These are phyloP conservation scores for Cylas formicarius DNA, from an alignment of 1,140 invertebrate genomes.

Conservation along the genomic window DNA sequence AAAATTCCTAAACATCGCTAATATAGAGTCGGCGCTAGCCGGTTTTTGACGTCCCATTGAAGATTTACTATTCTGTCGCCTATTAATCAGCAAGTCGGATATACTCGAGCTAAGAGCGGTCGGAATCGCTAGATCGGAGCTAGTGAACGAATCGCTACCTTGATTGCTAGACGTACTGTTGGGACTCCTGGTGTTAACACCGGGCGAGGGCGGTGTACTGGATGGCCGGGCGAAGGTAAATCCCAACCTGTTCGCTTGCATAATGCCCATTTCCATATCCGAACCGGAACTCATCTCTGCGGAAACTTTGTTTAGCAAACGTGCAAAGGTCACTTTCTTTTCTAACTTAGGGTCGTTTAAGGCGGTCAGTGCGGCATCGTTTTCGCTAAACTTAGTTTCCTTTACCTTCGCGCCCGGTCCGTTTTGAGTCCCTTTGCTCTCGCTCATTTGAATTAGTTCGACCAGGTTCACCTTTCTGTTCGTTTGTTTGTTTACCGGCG, in stretches of 20 bases:
- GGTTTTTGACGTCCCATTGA: constrained; percentile 46
- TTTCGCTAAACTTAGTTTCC: constrained; percentile 51
- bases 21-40: constrained; percentile 64
- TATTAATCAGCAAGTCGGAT: constrained; percentile 35
- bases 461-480: constrained; percentile 54
- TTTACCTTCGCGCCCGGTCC: constrained; percentile 20
- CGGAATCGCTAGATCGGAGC: constrained; percentile 51
- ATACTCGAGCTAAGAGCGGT: constrained; percentile 38
- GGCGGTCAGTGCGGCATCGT: constrained; percentile 45
- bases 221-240: constrained; percentile 42
- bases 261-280: constrained; percentile 53
- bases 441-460: constrained; percentile 62
- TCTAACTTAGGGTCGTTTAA: constrained; percentile 58
- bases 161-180: constrained; percentile 59
- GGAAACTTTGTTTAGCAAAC: constrained; percentile 62
- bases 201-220: constrained; percentile 46
- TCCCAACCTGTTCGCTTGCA: constrained; percentile 35
- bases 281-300: constrained; percentile 65
- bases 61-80: constrained; percentile 20
- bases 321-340: constrained; percentile 69
- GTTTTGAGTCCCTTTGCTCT: constrained; percentile 42
- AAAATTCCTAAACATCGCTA: constrained; percentile 66
- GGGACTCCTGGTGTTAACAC: constrained; percentile 50
- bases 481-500: constrained; percentile 44
- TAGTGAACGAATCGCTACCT: constrained; percentile 61